Evolutionary conservation across 2,113 vertebrate species (phyloP).

Genomic region (Sclerurus mexicanus): DNA sequence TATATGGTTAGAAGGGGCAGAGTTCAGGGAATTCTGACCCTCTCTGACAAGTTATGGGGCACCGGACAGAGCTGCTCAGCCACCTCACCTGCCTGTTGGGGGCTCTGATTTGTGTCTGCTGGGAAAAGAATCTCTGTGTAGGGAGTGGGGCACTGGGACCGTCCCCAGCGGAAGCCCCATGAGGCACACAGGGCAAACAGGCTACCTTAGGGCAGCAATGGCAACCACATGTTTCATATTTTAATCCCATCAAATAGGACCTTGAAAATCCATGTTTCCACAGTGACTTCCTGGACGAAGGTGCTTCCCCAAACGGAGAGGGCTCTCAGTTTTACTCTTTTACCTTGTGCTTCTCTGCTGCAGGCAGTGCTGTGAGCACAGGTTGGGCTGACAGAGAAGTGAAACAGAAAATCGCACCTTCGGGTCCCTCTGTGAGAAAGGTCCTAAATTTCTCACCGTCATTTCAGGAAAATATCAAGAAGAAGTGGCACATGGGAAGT

Average conservation of each 20-base stretch:
- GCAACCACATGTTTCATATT: neutral
- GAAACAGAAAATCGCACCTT: neutral
- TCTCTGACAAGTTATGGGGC: neutral
- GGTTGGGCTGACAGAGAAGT: neutral
- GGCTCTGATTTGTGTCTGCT: neutral
- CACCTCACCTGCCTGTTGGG: neutral
- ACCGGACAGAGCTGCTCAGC: neutral
- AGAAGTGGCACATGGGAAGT: neutral
- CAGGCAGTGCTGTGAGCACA: neutral
- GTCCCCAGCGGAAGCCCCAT: rapidly evolving
- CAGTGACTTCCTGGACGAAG: neutral
- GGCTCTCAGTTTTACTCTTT: neutral
- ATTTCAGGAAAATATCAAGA: neutral
- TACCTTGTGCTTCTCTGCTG: neutral
- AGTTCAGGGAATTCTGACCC: neutral
- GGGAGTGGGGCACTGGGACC: neutral
- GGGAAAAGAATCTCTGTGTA: neutral
- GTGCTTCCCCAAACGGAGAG: neutral
- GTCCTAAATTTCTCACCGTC: neutral
- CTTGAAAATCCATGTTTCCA: neutral
- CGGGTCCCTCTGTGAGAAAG: neutral
- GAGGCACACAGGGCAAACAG: neutral
- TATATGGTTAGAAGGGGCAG: neutral
- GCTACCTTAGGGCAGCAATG: neutral
- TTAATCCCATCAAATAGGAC: neutral